Evolutionary conservation across 2,113 vertebrate genomes (phyloP).

Genomic region (Tragelaphus buxtoni): DNA sequence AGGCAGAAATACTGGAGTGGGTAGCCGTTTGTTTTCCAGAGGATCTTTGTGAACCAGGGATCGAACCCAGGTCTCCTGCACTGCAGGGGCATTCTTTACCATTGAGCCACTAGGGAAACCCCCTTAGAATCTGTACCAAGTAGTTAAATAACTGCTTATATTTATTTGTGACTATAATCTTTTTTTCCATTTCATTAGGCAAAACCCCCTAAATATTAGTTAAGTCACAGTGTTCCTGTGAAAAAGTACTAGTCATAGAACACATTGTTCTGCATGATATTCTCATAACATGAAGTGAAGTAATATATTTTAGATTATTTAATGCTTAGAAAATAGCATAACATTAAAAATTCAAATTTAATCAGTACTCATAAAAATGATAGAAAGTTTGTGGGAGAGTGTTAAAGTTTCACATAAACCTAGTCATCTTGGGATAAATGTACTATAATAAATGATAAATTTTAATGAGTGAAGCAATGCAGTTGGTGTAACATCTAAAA

Average conservation of each 20-base stretch:
- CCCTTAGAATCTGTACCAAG: neutral
- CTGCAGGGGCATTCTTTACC: neutral
- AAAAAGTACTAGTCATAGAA: neutral
- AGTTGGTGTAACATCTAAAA: neutral
- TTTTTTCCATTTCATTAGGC: neutral
- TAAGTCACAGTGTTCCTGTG: neutral
- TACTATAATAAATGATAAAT: neutral
- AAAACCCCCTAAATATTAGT: neutral
- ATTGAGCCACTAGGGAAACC: neutral
- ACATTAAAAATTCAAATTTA: constrained; percentile 27
- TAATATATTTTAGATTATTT: neutral
- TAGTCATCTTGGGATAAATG: neutral
- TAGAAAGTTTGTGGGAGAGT: neutral
- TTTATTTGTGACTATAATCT: neutral
- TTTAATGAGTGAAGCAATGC: neutral
- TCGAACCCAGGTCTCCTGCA: neutral
- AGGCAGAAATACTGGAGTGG: neutral
- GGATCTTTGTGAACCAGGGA: neutral
- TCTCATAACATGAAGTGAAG: neutral
- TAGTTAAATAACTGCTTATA: neutral
- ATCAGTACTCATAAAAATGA: neutral
- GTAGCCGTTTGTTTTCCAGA: neutral
- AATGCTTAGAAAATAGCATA: neutral
- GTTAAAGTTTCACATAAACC: neutral
- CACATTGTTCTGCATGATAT: neutral